Evolutionary conservation across 2,888 invertebrate genomes (phyloP), one percentile per base, ranked within the genome.

Genomic region (Sarcophaga carnaria): DNA sequence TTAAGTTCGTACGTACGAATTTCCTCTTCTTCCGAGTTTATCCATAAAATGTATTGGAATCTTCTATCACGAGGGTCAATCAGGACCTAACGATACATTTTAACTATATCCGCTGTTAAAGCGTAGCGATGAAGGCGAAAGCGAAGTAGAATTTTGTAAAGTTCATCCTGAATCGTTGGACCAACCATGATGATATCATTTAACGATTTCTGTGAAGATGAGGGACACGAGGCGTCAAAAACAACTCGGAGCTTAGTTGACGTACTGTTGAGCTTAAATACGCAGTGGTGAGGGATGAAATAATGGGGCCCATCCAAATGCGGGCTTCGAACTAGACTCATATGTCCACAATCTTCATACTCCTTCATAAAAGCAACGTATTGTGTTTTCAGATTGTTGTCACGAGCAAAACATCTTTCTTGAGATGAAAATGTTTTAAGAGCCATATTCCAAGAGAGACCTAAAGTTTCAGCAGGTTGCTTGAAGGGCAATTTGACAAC

Each of bases 321-420:
- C n/a, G 20, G n/a, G 11, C 4, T 64, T 3, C 11, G 64, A 27
- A 83, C 77, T 1, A 77, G 59, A 12, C 70, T 66, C 84, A 89
- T 93, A 94, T 59, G 94, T 92, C 80, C 96, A 95, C 89, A 75
- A 88, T 75, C 17, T 72, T 87, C 77, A 62, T 88, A 88, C 62
- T 89, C 88, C n/a, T 77, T 70, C 74, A 88, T 83, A 67, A 89
- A 89, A 11, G 49, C 59, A 11, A 69, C 62, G 25, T 89, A 89
- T 71, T 87, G 79, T 14, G 64, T 10, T 54, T 79, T 85, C 5
- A 87, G 63, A 25, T 85, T 75, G 11, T 60, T 37, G 2, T 80
- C 59, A 22, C 83, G 78, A 49, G 71, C 25, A 12, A 88, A 64
- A n/a, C 85, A 67, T 67, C 67, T 85, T 71, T 88, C 87, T 60